These are phyloP conservation scores for Apeira syringaria DNA, from an alignment of 2,888 invertebrate genomes.

Conservation along the genomic window DNA sequence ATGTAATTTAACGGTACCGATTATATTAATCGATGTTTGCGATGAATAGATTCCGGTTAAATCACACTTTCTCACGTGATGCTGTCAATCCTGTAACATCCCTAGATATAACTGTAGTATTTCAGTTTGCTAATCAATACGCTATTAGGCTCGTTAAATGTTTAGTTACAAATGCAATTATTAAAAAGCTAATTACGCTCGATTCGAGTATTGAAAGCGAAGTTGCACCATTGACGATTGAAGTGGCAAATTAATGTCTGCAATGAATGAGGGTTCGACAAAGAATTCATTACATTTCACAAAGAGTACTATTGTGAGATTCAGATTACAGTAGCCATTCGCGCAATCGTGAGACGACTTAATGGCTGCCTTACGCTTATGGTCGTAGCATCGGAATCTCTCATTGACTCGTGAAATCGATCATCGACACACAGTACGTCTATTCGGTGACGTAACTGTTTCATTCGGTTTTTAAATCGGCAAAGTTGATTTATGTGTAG, in stretches of 20 bases:
- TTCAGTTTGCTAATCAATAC: not conserved
- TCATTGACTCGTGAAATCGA: slow-evolving; percentile 56
- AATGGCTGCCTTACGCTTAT: slow-evolving; percentile 47
- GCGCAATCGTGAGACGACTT: slow-evolving; percentile 44
- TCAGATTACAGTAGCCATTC: slow-evolving; percentile 43
- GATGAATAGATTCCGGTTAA: slow-evolving; percentile 21
- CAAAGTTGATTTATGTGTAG: slow-evolving; percentile 52
- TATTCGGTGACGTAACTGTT: slow-evolving; percentile 55
- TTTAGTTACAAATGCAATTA: slow-evolving; percentile 8
- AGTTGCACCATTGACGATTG: slow-evolving; percentile 26
- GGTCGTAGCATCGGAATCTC: slow-evolving; percentile 47
- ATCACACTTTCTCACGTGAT: slow-evolving; percentile 10
- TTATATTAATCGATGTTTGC: slow-evolving; percentile 31
- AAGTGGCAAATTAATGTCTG: slow-evolving; percentile 38
- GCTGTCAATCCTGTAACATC: slow-evolving; percentile 2
- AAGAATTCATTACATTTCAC: slow-evolving; percentile 51
- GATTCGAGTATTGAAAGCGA: slow-evolving; percentile 23
- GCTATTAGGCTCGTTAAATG: slow-evolving; percentile 4
- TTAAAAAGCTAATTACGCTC: slow-evolving; percentile 24
- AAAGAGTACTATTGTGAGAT: slow-evolving; percentile 48
- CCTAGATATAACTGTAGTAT: not conserved
- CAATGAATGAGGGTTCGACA: slow-evolving; percentile 41
- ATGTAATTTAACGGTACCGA: slow-evolving; percentile 29
- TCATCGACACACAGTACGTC: slow-evolving; percentile 47
- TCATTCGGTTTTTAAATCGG: slow-evolving; percentile 47